These are phyloP conservation scores for Crocallis elinguaria DNA, from an alignment of 2,888 invertebrate genomes.

Conservation along the genomic window DNA sequence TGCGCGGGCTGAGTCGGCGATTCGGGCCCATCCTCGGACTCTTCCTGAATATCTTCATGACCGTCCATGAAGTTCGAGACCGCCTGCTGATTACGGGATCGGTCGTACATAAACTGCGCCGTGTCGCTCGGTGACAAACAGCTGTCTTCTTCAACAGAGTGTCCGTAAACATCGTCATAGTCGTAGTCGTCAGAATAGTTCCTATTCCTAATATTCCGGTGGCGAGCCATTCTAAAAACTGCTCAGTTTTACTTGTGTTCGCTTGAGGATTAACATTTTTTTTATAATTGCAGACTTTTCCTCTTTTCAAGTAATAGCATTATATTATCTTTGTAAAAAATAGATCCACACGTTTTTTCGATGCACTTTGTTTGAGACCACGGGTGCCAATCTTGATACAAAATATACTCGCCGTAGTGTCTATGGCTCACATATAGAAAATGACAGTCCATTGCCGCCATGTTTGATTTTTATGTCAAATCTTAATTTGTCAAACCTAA, in stretches of 20 bases:
- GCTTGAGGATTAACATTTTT: conserved; percentile 21
- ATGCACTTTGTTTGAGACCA: too few species aligned
- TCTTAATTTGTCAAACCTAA: too few species aligned
- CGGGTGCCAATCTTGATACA: too few species aligned
- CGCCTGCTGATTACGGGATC: conserved; percentile 89
- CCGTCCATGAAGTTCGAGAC: conserved; percentile 91
- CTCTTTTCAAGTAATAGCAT: conserved; percentile 38
- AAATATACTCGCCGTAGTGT: too few species aligned
- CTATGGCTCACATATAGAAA: too few species aligned
- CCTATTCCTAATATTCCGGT: conserved; percentile 93
- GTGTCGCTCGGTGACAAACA: conserved; percentile 95
- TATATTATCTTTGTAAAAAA: too few species aligned
- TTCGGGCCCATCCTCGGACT: conserved; percentile 78
- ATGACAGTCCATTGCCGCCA: too few species aligned
- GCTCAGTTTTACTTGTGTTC: conserved; percentile 4
- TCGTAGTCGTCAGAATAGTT: conserved; percentile 96
- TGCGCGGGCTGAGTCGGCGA: conserved; percentile 49
- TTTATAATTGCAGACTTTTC: conserved; percentile 9
- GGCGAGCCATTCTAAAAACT: conserved; percentile 89
- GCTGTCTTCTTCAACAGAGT: conserved; percentile 96
- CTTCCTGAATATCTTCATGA: conserved; percentile 90
- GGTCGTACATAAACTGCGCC: conserved; percentile 93
- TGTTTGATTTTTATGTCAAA: too few species aligned
- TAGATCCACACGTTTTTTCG: too few species aligned
- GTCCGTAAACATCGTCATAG: conserved; percentile 96